phyloP scores from a whole-genome alignment of 2,888 invertebrate species.

The Patella pellucida region DNA sequence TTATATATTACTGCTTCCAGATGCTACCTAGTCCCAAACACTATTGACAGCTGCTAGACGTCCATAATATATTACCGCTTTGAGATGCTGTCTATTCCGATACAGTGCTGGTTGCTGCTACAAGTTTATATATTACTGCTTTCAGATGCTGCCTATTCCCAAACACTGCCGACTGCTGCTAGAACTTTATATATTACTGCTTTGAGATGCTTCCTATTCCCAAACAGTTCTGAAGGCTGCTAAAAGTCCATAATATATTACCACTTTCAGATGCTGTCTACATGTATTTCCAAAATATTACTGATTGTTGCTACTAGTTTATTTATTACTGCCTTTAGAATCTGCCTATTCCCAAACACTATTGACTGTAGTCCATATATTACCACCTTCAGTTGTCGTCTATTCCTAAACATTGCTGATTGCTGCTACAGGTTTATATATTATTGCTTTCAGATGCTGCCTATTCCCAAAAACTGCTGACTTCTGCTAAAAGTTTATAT shows the following conservation, averaged over 20 bases:
- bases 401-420: background rate
- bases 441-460: slow-evolving; percentile 27
- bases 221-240: slow-evolving; percentile 24
- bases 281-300: no score
- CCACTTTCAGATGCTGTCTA: no score
- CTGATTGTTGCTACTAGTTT: background rate
- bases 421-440: slow-evolving; percentile 1
- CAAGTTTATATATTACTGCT: no score
- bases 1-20: slow-evolving; percentile 25
- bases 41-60: slow-evolving; percentile 18
- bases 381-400: no score
- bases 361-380: slow-evolving; percentile 17
- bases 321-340: slow-evolving; percentile 26
- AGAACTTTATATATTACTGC: background rate
- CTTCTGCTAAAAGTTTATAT: background rate
- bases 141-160: no score
- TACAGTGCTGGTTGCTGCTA: no score
- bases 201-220: slow-evolving; percentile 33
- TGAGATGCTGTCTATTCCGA: no score
- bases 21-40: slow-evolving; percentile 23
- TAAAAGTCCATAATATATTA: slow-evolving; percentile 6
- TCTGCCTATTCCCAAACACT: slow-evolving; percentile 25
- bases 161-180: background rate
- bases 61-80: background rate
- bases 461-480: slow-evolving; percentile 27